A percentile compares a stretch with the other conserved stretches of the same genome.
These are phyloP conservation scores for Metallyticus violacea DNA, from an alignment of 2,888 invertebrate species.

Conservation along the genomic window DNA sequence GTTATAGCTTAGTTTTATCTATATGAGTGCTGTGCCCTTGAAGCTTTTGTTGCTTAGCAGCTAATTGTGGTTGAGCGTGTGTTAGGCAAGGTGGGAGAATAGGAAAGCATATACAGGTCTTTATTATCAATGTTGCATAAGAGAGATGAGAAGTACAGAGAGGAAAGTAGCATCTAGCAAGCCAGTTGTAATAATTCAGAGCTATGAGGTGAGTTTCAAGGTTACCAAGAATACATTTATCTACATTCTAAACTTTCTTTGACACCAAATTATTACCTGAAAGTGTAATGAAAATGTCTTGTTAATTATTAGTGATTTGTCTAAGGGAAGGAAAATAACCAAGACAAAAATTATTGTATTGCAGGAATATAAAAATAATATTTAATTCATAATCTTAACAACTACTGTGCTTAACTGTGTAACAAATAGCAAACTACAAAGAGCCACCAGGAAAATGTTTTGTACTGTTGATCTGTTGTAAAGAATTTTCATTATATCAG, in stretches of 20 bases:
- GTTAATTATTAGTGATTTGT: too few relatives aligned
- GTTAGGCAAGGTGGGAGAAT: background rate
- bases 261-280: background rate
- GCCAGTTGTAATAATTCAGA: background rate
- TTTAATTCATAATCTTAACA: too few relatives aligned
- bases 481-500: too few relatives aligned
- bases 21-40: background rate
- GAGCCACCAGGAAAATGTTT: too few relatives aligned
- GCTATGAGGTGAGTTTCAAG: background rate
- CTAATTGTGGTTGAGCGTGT: background rate
- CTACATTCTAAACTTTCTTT: background rate
- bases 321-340: too few relatives aligned
- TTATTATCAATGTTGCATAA: background rate
- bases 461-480: too few relatives aligned
- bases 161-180: background rate
- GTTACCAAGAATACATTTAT: background rate
- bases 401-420: too few relatives aligned
- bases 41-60: background rate
- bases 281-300: too few relatives aligned
- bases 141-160: background rate
- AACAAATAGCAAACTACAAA: too few relatives aligned
- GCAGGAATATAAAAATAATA: too few relatives aligned
- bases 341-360: too few relatives aligned
- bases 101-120: background rate
- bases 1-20: constrained; percentile 5